Conservation (phyloP, 2,888 invertebrate genomes). For the Allolobophora icterica region DNA sequence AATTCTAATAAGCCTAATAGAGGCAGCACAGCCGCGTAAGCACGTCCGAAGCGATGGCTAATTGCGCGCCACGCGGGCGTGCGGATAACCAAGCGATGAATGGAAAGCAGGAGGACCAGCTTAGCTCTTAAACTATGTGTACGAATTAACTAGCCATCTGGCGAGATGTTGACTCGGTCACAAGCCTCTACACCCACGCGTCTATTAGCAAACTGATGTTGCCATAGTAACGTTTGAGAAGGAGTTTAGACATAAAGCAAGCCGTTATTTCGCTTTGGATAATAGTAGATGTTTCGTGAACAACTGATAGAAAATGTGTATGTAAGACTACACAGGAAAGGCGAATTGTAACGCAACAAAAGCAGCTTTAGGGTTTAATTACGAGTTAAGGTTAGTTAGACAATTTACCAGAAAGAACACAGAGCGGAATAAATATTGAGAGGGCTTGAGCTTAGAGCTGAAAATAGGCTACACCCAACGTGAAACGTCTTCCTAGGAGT, state of each 20-base stretch:
- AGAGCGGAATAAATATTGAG: too few species aligned
- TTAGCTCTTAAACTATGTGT: slow-evolving; percentile 5
- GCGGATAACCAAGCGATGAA: neutral
- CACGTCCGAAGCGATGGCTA: neutral
- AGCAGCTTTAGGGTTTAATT: neutral
- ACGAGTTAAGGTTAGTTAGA: neutral
- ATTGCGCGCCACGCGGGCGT: neutral
- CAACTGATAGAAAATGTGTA: neutral
- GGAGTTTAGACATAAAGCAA: neutral
- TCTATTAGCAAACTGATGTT: slow-evolving; percentile 4
- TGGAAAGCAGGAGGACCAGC: neutral
- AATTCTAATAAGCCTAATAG: neutral
- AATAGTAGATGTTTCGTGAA: neutral
- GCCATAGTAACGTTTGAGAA: neutral
- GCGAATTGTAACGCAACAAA: neutral
- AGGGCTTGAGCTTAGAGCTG: too few species aligned
- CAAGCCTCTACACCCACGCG: neutral
- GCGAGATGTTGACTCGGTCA: neutral
- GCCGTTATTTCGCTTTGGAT: neutral
- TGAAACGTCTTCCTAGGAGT: too few species aligned
- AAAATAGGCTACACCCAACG: too few species aligned
- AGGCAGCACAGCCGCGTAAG: neutral
- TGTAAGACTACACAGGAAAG: too few species aligned
- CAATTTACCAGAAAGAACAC: neutral
- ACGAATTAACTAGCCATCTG: slow-evolving; percentile 11